Percentiles rank a stretch among this genome's conserved stretches.
phyloP scores from a whole-genome alignment of 2,888 invertebrate species.

The Phaedon cochleariae region DNA sequence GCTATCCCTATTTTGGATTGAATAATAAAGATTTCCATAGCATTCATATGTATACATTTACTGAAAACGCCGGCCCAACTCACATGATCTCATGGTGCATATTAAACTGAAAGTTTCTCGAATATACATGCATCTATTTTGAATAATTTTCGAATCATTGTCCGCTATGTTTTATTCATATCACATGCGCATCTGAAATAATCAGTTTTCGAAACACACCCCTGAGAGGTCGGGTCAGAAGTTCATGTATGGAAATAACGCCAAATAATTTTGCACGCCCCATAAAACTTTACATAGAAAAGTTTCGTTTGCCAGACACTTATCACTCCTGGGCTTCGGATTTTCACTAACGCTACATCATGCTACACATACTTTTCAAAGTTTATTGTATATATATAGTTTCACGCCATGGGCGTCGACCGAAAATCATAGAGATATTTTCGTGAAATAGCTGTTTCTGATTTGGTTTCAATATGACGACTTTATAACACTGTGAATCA shows the following conservation, averaged over 20 bases:
- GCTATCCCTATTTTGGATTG: no score
- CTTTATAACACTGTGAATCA: no score
- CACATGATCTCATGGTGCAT: not conserved
- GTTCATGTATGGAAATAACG: constrained; percentile 19
- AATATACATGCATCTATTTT: not conserved
- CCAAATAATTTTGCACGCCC: constrained; percentile 22
- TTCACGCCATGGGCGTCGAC: not conserved
- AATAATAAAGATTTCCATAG: not conserved
- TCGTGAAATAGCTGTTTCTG: no score
- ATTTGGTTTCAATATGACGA: no score
- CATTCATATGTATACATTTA: not conserved
- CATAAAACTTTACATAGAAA: constrained; percentile 24
- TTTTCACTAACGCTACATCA: no score
- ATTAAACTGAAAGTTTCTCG: not conserved
- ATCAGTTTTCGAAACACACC: constrained; percentile 13
- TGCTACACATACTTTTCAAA: constrained; percentile 24
- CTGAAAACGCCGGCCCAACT: not conserved
- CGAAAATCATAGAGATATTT: no score
- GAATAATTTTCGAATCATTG: constrained; percentile 1
- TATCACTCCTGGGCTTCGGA: constrained; percentile 23
- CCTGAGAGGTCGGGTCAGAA: constrained; percentile 14
- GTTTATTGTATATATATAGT: not conserved
- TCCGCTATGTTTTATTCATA: not conserved
- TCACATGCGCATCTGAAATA: constrained; percentile 2
- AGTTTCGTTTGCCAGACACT: constrained; percentile 25